A percentile compares a stretch with the other conserved stretches of the same genome.
Evolutionary conservation across 2,888 invertebrate genomes (phyloP).

Genomic region (Aphrophora alni): DNA sequence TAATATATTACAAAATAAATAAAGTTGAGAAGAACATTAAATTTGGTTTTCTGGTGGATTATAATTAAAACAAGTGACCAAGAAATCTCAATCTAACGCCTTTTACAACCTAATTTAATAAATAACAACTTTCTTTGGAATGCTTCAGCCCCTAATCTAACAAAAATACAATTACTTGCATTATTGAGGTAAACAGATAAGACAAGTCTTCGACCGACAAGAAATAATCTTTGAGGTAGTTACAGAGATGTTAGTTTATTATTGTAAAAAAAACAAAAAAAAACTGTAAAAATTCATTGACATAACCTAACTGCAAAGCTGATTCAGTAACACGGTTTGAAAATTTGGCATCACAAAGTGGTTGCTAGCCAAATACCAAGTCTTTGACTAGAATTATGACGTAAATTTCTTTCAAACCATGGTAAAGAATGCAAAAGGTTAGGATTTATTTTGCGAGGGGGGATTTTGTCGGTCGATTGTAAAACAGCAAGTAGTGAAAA

Average conservation of each 20-base stretch:
- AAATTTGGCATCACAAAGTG: background rate
- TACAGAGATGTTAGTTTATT: too few species aligned
- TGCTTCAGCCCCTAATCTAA: constrained; percentile 37
- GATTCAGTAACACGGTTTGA: background rate
- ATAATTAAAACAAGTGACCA: constrained; percentile 26
- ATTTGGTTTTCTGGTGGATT: constrained; percentile 38
- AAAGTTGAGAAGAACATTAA: constrained; percentile 22
- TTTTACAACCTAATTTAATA: constrained; percentile 24
- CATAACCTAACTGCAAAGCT: too few species aligned
- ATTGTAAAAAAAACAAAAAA: too few species aligned
- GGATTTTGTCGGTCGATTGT: background rate
- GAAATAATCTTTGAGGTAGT: background rate
- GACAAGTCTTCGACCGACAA: constrained; percentile 2
- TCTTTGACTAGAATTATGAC: constrained; percentile 2
- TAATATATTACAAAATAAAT: background rate
- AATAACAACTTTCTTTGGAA: constrained; percentile 32
- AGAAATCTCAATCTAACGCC: constrained; percentile 37
- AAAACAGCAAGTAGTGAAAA: constrained; percentile 9
- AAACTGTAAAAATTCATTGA: too few species aligned
- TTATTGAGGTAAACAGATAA: constrained; percentile 34
- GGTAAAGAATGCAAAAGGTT: background rate
- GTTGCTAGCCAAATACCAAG: background rate
- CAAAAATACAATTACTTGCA: constrained; percentile 30
- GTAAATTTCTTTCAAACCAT: background rate
- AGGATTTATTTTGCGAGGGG: background rate